phyloP scores from a whole-genome alignment of 2,797 vertebrate species.

The Intellagama lesueurii region DNA sequence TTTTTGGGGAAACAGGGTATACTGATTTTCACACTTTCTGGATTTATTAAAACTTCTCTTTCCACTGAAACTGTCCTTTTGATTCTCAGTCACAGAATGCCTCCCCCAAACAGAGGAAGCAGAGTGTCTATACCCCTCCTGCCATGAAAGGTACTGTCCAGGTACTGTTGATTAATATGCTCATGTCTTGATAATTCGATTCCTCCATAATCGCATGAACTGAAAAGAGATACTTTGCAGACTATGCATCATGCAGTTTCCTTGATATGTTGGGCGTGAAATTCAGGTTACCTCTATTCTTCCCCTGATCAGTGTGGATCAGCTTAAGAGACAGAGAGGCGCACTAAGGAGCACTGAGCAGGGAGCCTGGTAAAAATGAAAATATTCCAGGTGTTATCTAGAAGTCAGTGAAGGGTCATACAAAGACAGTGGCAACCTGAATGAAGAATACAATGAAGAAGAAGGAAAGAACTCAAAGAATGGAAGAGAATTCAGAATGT shows the following conservation, averaged over 20 bases:
- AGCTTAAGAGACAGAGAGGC: background rate
- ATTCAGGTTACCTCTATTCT: background rate
- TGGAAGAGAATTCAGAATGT: too few relatives aligned
- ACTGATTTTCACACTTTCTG: too few relatives aligned
- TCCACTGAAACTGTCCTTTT: constrained; percentile 54
- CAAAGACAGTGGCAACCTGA: background rate
- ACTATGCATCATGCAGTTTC: background rate
- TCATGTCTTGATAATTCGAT: background rate
- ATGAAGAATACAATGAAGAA: too few relatives aligned
- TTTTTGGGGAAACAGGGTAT: too few relatives aligned
- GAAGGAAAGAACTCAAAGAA: too few relatives aligned
- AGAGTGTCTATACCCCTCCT: constrained; percentile 86
- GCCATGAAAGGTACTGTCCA: constrained; percentile 88
- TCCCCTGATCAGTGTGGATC: background rate
- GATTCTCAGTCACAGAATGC: constrained; percentile 77
- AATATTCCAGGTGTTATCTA: background rate
- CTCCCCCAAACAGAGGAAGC: constrained; percentile 90
- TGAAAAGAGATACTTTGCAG: background rate
- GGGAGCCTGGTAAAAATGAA: background rate
- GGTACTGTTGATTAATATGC: constrained; percentile 55
- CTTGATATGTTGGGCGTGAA: background rate
- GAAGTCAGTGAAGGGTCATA: background rate
- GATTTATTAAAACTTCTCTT: too few relatives aligned
- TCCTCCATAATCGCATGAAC: background rate
- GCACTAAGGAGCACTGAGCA: background rate